These are phyloP conservation scores for Leucozona laternaria DNA, from an alignment of 2,888 invertebrate species.

Conservation along the genomic window DNA sequence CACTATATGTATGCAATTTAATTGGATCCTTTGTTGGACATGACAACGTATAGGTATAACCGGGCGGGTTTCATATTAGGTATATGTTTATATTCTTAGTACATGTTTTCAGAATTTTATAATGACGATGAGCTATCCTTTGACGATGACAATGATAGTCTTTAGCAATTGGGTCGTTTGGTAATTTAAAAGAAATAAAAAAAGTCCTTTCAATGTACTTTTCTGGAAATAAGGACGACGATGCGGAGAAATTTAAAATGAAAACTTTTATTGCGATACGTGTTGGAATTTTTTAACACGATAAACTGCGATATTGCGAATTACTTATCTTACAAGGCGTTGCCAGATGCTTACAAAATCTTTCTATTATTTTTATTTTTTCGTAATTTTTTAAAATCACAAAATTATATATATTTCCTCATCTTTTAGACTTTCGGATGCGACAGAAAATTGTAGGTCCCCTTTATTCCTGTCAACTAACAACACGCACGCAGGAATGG, in stretches of 20 bases:
- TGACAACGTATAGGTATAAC: not conserved
- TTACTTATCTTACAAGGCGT: not conserved
- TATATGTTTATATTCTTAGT: not conserved
- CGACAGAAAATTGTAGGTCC: too few relatives aligned
- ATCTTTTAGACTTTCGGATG: too few relatives aligned
- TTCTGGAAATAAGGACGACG: not conserved
- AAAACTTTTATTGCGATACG: slow-evolving; percentile 38
- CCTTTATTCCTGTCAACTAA: too few relatives aligned
- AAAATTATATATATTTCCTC: too few relatives aligned
- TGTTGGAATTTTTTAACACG: slow-evolving; percentile 17
- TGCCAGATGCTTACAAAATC: not conserved
- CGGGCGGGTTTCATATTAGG: not conserved
- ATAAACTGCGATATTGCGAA: not conserved
- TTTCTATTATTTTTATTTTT: too few relatives aligned
- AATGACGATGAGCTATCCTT: slow-evolving; percentile 32
- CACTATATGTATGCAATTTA: slow-evolving; percentile 37
- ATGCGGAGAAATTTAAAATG: slow-evolving; percentile 14
- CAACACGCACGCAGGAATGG: too few relatives aligned
- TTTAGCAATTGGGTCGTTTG: slow-evolving; percentile 42
- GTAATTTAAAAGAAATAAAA: not conserved
- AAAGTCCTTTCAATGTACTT: not conserved
- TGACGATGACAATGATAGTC: slow-evolving; percentile 14
- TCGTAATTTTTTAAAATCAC: too few relatives aligned
- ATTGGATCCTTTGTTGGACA: slow-evolving; percentile 20
- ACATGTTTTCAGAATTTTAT: slow-evolving; percentile 28